Percentiles rank a stretch among this genome's conserved stretches.
phyloP scores from a whole-genome alignment of 1,140 invertebrate species.

The Trachymyrmex cornetzi region DNA sequence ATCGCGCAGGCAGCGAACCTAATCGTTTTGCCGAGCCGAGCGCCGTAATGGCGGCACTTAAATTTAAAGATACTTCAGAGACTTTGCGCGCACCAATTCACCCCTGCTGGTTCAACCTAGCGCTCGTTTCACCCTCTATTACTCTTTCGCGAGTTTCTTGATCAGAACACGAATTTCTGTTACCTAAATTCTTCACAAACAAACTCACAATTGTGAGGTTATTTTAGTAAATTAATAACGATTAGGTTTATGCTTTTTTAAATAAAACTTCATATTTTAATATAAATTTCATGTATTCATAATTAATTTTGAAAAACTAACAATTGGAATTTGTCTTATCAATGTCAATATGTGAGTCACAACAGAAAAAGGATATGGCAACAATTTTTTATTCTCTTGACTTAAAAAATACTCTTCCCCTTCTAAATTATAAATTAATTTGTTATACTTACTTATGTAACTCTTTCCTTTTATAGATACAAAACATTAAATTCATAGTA shows the following conservation, averaged over 20 bases:
- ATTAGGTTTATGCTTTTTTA: neutral
- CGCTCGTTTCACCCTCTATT: slow-evolving; percentile 35
- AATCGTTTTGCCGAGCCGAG: slow-evolving; percentile 75
- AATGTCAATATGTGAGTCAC: neutral
- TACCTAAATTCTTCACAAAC: neutral
- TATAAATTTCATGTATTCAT: neutral
- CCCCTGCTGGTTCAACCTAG: neutral
- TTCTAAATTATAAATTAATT: neutral
- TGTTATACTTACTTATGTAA: neutral
- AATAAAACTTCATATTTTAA: neutral
- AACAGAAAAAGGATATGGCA: neutral
- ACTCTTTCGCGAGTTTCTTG: slow-evolving; percentile 1
- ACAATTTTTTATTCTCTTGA: neutral
- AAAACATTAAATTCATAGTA: neutral
- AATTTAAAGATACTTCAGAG: slow-evolving; percentile 75
- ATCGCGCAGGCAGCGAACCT: slow-evolving; percentile 74
- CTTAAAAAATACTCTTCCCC: neutral
- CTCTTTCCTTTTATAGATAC: neutral
- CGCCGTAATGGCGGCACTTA: slow-evolving; percentile 78
- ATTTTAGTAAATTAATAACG: slow-evolving; percentile 15
- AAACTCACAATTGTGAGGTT: neutral
- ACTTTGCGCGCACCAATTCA: slow-evolving; percentile 22
- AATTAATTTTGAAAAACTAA: neutral
- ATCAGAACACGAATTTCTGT: neutral
- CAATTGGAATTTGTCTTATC: neutral